Base-by-base conservation (phyloP, 2,888 invertebrate species). In the Sarcophaga caerulescens region DNA sequence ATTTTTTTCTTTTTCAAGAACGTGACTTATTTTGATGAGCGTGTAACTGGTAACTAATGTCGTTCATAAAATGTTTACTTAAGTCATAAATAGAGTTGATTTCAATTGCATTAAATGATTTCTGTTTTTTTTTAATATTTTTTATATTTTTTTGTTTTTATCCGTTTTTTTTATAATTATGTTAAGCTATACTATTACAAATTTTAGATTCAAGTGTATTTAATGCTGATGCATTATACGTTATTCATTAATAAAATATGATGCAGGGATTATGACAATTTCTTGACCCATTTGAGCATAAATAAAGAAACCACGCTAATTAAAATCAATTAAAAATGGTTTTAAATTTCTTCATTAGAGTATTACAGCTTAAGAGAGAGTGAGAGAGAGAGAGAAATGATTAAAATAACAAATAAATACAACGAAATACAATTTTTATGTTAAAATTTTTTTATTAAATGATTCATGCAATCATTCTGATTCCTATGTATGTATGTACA, bases 1-100 rank as follows among this genome's bases (percentile, higher is more conserved):
- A 88, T 89, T 52, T 52, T 12, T 52, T 52, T 17, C n/a, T 52
- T 52, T 88, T 89, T 89, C 87, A 89, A 86, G 87, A 86, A 88
- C 87, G 87, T 81, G 77, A 84, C 78, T 85, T 80, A 65, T 62
- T 75, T 84, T 80, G 87, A 87, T 88, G 87, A 78, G 35, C 78
- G 2, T 35, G 35, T 35, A 68, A 81, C 68, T 81, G 57, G 76
- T 19, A 70, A 70, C 52, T 44, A 82, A 65, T 63, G 11, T 60
- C 35, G 35, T 10, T 35, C 35, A 74, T 59, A 45, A 84, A 83
- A 89, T 73, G 85, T 74, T 88, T 89, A 21, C 23, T 62, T 87
- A 89, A 91, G 89, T 90, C 60, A 68, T 75, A 76, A 59, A 76
- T 47, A 52, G 71, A 71, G 79, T 84, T 79, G 63, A 75, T 84